Evolutionary conservation across 1,140 invertebrate species (phyloP).

Genomic region (Oedothorax gibbosus): DNA sequence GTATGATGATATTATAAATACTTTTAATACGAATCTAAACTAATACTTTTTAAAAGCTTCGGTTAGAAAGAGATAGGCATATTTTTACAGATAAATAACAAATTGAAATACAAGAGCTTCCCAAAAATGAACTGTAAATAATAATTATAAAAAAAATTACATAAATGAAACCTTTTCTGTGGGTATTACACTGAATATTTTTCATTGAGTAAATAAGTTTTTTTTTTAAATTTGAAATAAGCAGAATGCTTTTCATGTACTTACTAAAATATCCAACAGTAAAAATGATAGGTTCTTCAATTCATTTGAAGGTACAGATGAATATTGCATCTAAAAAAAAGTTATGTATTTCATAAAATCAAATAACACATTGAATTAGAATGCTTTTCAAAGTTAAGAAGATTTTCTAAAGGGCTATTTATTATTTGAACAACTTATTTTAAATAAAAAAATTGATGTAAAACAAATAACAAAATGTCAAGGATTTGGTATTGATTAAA

Average conservation of each 20-base stretch:
- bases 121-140: too few species aligned
- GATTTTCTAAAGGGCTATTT: not conserved
- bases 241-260: slow-evolving; percentile 18
- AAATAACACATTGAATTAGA: not conserved
- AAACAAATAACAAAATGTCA: not conserved
- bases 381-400: not conserved
- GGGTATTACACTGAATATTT: too few species aligned
- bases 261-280: slow-evolving; percentile 69
- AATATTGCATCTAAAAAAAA: slow-evolving; percentile 67
- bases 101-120: too few species aligned
- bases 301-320: slow-evolving; percentile 70
- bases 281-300: slow-evolving; percentile 69
- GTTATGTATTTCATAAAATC: not conserved
- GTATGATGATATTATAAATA: too few species aligned
- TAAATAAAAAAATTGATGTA: not conserved
- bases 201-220: too few species aligned
- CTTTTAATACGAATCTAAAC: too few species aligned
- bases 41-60: too few species aligned
- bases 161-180: too few species aligned
- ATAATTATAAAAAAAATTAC: too few species aligned
- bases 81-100: too few species aligned
- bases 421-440: not conserved
- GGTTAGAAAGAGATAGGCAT: too few species aligned
- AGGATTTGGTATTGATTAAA: not conserved
- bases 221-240: not conserved